Conservation (phyloP, 2,888 invertebrate species). For the Acleris literana region DNA sequence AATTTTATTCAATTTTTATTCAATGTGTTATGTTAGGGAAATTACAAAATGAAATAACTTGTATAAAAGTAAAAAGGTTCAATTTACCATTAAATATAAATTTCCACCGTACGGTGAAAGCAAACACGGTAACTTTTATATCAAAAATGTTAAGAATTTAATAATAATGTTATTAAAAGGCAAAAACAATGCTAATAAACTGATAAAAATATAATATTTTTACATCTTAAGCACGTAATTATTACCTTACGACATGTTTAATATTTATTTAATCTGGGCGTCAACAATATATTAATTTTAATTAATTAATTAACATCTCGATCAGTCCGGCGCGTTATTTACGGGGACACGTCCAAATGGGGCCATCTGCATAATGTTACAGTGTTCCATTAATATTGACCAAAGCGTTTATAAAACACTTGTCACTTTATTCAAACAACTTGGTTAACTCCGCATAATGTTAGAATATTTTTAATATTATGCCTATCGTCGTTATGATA, state of each 20-base stretch:
- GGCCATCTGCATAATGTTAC: slow-evolving; percentile 25
- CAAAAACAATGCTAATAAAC: slow-evolving; percentile 5
- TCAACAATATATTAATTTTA: slow-evolving; percentile 27
- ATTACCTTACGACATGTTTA: slow-evolving; percentile 13
- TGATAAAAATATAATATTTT: slow-evolving; percentile 9
- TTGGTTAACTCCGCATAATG: neutral
- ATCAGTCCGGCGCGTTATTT: slow-evolving; percentile 24
- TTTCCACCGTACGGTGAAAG: neutral
- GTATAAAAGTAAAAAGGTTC: too few relatives aligned
- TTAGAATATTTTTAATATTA: neutral
- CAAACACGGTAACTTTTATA: too few relatives aligned
- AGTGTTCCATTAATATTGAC: slow-evolving; percentile 10
- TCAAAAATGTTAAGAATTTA: too few relatives aligned
- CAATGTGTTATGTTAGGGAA: neutral
- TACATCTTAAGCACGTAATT: neutral
- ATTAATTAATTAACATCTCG: slow-evolving; percentile 28
- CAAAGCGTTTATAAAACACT: slow-evolving; percentile 4
- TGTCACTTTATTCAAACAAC: neutral
- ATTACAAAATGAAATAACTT: neutral
- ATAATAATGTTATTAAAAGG: neutral
- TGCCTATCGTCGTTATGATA: too few relatives aligned
- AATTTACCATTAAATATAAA: neutral
- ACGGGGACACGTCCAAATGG: slow-evolving; percentile 22
- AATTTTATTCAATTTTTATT: slow-evolving; percentile 5
- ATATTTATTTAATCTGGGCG: slow-evolving; percentile 25